Evolutionary conservation across 2,797 vertebrate species (phyloP).

Genomic region (Gymnodraco acuticeps): DNA sequence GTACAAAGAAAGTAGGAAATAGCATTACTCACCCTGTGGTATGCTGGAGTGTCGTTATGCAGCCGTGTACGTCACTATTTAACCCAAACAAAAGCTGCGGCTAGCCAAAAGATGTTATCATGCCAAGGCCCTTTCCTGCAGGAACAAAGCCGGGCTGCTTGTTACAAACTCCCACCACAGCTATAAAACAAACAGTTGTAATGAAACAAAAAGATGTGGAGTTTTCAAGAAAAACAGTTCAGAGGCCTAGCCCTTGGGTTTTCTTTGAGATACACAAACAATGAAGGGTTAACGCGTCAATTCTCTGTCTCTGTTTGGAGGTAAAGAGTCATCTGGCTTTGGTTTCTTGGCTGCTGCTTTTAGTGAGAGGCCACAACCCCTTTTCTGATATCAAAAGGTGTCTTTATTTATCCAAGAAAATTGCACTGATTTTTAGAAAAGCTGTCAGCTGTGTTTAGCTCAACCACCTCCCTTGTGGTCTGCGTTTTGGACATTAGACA

Average conservation of each 20-base stretch:
- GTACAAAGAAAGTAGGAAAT: constrained; percentile 54
- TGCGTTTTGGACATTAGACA: constrained; percentile 10
- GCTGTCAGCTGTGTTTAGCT: constrained; percentile 38
- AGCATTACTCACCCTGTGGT: constrained; percentile 35
- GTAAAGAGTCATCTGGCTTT: constrained; percentile 41
- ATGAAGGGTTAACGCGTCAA: constrained; percentile 38
- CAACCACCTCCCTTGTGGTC: constrained; percentile 16
- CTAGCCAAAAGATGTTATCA: constrained; percentile 71
- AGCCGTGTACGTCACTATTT: constrained; percentile 57
- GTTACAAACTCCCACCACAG: constrained; percentile 48
- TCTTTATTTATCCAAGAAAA: constrained; percentile 27
- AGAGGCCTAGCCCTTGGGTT: constrained; percentile 31
- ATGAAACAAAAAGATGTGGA: constrained; percentile 63
- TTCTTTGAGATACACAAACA: constrained; percentile 43
- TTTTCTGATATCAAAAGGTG: constrained; percentile 27
- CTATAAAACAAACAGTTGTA: constrained; percentile 62
- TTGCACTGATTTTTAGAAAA: constrained; percentile 6
- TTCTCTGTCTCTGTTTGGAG: constrained; percentile 17
- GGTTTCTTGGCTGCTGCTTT: constrained; percentile 36
- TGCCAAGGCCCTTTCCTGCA: constrained; percentile 63
- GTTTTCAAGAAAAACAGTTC: constrained; percentile 44
- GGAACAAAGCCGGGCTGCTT: constrained; percentile 61
- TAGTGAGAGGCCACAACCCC: constrained; percentile 14
- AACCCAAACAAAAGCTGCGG: constrained; percentile 65
- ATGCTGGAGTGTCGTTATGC: constrained; percentile 17